Evolutionary conservation across 2,888 invertebrate genomes (phyloP).

Genomic region (Scrobipalpa atriplicella): DNA sequence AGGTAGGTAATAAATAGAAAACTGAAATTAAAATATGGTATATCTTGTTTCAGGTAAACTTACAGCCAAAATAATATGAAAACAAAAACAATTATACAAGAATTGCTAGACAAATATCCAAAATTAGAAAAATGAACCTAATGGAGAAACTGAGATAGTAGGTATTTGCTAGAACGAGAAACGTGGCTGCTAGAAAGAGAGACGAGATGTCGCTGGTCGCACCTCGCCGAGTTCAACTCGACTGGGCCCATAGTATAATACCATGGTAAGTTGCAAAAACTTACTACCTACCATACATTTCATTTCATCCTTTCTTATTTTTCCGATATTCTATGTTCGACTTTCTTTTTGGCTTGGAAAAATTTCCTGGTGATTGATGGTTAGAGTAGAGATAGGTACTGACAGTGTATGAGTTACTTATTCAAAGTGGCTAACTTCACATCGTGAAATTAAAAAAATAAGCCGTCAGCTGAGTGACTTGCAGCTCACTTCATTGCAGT

Average conservation of each 20-base stretch:
- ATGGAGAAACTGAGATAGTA: conserved; percentile 8
- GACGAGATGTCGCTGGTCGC: conserved; percentile 73
- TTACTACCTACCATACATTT: conserved; percentile 27
- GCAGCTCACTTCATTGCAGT: conserved; percentile 66
- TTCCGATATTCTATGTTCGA: too few relatives aligned
- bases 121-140: background rate
- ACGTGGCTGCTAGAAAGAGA: conserved; percentile 37
- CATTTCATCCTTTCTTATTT: background rate
- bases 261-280: conserved; percentile 63
- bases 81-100: background rate
- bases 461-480: conserved; percentile 76
- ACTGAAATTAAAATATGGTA: background rate
- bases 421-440: conserved; percentile 57
- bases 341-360: background rate
- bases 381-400: background rate
- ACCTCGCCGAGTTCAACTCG: conserved; percentile 70
- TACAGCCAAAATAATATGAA: conserved; percentile 15
- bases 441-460: conserved; percentile 56
- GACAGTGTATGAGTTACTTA: background rate
- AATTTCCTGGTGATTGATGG: background rate
- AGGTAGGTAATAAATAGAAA: too few relatives aligned
- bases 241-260: conserved; percentile 66
- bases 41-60: conserved; percentile 33
- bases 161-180: conserved; percentile 27
- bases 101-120: background rate